These are phyloP conservation scores for Carettochelys insculpta DNA, from an alignment of 2,113 vertebrate species.

Conservation along the genomic window DNA sequence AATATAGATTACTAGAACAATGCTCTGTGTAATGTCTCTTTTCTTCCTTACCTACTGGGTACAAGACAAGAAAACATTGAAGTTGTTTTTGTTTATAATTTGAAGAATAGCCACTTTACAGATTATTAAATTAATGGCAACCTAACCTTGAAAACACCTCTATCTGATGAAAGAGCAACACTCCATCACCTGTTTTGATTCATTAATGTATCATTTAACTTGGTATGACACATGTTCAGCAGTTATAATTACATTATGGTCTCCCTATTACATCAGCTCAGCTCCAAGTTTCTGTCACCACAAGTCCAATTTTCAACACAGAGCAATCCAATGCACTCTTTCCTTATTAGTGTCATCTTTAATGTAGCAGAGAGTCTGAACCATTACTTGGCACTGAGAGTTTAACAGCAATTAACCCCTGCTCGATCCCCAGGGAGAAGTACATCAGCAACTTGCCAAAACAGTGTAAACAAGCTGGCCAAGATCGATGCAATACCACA, in stretches of 20 bases:
- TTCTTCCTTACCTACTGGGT: slow-evolving; percentile 8
- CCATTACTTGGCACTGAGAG: slow-evolving; percentile 85
- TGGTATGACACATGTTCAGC: slow-evolving; percentile 82
- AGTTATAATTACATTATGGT: slow-evolving; percentile 84
- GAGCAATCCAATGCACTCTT: slow-evolving; percentile 83
- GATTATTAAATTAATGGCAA: slow-evolving; percentile 82
- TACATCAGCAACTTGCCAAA: slow-evolving; percentile 88
- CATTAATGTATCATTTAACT: slow-evolving; percentile 85
- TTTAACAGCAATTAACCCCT: slow-evolving; percentile 93
- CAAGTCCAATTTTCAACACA: slow-evolving; percentile 82
- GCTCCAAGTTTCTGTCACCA: slow-evolving; percentile 84
- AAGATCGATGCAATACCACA: slow-evolving; percentile 81
- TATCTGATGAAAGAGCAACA: slow-evolving; percentile 79
- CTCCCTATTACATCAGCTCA: slow-evolving; percentile 81
- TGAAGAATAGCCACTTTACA: slow-evolving; percentile 77
- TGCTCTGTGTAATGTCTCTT: slow-evolving; percentile 4
- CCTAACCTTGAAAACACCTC: slow-evolving; percentile 83
- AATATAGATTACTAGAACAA: slow-evolving; percentile 51
- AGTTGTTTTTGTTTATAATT: slow-evolving; percentile 72
- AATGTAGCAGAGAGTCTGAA: slow-evolving; percentile 86
- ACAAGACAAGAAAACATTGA: slow-evolving; percentile 46
- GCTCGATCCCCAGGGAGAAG: slow-evolving; percentile 83
- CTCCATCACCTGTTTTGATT: slow-evolving; percentile 84
- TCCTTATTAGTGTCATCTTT: slow-evolving; percentile 90
- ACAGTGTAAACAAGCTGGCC: slow-evolving; percentile 88